Base-by-base conservation (phyloP, 2,797 vertebrate genomes). In the Todus mexicanus region DNA sequence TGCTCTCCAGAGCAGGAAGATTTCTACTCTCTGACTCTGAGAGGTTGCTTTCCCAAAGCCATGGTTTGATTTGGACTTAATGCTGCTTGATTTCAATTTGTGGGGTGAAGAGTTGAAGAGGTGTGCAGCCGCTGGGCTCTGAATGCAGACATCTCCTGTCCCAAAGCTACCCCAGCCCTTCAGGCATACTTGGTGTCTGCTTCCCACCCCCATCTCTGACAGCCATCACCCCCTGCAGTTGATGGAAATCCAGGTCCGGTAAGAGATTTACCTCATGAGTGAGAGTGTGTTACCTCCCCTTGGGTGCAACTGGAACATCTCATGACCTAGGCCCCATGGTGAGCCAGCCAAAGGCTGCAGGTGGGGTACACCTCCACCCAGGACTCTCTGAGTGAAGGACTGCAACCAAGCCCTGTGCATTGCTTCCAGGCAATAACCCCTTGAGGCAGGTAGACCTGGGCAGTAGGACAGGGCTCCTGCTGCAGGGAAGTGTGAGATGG, bases 241-340 rank as follows among this genome's bases (percentile, higher is more conserved):
- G 21, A 45, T 57, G 48, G 45, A 37, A 89, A 89, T 65, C n/a
- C 53, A 71, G 35, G 27, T 54, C 42, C 3, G 1, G 1, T 56
- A 54, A 47, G 42, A 38, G 45, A 57, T 61, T 80, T 82, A 33
- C 77, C 35, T 63, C 16, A 22, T 2, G 29, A 29, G 14, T 0
- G 7, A 79, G n/a, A 84, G 23, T 2, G 1, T 59, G 53, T 38
- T 57, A 35, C 31, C 45, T 74, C 72, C 23, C 57, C 26, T 66
- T 74, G 72, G 22, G 13, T 56, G 31, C 38, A 11, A 79, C 26
- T 14, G 29, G 45, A 74, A 8, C 61, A 51, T 54, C 61, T 71
- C 19, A 6, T 0, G 7, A 11, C n/a, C 2, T 12, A 48, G 20
- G 29, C 54, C 53, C 10, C 27, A 4, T 1, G 4, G 65, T 64